Conservation (phyloP, 2,888 invertebrate species). For the Crossocerus cetratus region DNA sequence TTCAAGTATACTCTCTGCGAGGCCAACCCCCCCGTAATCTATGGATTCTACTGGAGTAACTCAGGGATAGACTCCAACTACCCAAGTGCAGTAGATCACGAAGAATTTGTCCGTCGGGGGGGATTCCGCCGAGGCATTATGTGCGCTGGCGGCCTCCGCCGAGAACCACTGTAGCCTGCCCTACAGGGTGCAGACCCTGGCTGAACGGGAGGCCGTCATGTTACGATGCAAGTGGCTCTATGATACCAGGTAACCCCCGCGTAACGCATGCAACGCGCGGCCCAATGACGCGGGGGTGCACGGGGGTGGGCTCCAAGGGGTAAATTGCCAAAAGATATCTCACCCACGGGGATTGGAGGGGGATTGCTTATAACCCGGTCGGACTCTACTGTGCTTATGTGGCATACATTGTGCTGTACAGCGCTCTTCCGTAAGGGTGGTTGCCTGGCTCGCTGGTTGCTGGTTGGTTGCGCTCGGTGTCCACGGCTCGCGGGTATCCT, state of each 20-base stretch:
- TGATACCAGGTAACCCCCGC: slow-evolving; percentile 37
- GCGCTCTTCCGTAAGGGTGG: slow-evolving; percentile 23
- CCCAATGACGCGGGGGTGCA: not conserved
- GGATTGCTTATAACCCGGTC: slow-evolving; percentile 58
- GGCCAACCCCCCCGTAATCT: not conserved
- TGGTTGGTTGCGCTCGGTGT: not conserved
- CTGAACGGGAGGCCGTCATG: slow-evolving; percentile 41
- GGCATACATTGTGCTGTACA: slow-evolving; percentile 52
- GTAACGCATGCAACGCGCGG: slow-evolving; percentile 49
- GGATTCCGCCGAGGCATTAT: slow-evolving; percentile 35
- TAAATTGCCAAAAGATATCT: slow-evolving; percentile 72
- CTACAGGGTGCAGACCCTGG: slow-evolving; percentile 5
- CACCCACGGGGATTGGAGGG: slow-evolving; percentile 61
- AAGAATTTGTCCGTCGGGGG: slow-evolving; percentile 1
- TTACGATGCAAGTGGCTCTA: slow-evolving; percentile 33
- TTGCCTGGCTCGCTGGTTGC: not conserved
- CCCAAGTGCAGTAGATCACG: slow-evolving; percentile 1
- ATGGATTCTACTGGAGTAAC: not conserved
- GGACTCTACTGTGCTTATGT: slow-evolving; percentile 54
- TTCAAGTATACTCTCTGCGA: not conserved
- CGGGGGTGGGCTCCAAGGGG: slow-evolving; percentile 8
- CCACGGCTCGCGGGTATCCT: slow-evolving; percentile 21
- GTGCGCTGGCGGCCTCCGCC: slow-evolving; percentile 21
- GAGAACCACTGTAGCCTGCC: slow-evolving; percentile 16
- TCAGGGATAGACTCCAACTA: not conserved